Percentiles rank a stretch among this genome's conserved stretches.
phyloP scores from a whole-genome alignment of 2,888 invertebrate species.

The Atrina japonica region DNA sequence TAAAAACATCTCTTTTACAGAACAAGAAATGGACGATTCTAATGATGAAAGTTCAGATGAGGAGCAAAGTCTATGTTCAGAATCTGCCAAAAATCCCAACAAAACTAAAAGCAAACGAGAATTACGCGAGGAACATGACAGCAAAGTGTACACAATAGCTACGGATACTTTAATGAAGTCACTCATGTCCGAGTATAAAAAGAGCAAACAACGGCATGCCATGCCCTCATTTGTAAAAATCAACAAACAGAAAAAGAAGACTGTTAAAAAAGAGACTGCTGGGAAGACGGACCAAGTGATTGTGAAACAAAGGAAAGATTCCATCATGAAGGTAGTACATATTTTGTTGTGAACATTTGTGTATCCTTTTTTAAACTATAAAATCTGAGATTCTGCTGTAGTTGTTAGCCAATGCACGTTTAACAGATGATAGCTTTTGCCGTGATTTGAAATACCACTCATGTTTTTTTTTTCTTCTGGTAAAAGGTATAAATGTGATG shows the following conservation, averaged over 20 bases:
- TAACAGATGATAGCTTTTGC: no score
- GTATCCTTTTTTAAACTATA: no score
- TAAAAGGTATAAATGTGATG: no score
- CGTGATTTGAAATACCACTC: no score
- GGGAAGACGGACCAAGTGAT: conserved; percentile 80
- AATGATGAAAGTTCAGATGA: conserved; percentile 25
- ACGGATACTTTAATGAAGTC: conserved; percentile 82
- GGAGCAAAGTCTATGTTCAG: conserved; percentile 8
- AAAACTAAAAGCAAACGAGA: conserved; percentile 67
- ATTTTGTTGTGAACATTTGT: not conserved
- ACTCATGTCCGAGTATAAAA: conserved; percentile 83
- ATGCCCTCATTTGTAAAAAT: conserved; percentile 79
- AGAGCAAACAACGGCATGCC: conserved; percentile 82
- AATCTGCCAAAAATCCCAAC: conserved; percentile 27
- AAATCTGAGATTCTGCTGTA: no score
- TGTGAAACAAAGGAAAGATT: conserved; percentile 90
- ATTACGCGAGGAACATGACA: conserved; percentile 70
- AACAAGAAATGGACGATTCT: not conserved
- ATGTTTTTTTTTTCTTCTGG: no score
- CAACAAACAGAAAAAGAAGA: conserved; percentile 45
- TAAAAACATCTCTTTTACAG: no score
- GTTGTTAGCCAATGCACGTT: no score
- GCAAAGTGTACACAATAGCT: conserved; percentile 81
- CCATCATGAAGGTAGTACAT: conserved; percentile 88
- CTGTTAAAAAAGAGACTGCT: conserved; percentile 34